Evolutionary conservation across 1,140 invertebrate genomes (phyloP).

Genomic region (Wiebesia pumilae): DNA sequence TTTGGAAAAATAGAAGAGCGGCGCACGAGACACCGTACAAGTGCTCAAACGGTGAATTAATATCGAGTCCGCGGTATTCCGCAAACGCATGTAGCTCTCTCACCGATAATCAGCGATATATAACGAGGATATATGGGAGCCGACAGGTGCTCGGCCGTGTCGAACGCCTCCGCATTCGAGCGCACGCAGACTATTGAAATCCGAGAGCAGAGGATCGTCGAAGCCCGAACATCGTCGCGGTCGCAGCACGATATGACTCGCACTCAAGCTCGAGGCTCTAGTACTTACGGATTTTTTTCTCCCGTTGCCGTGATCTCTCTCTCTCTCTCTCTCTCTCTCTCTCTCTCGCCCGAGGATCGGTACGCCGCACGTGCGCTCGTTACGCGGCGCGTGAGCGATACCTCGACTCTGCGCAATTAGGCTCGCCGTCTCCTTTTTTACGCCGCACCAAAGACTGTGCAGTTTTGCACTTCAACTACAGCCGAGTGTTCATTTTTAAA

Average conservation of each 20-base stretch:
- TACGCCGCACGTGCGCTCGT: neutral
- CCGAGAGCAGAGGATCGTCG: neutral
- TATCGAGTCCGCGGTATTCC: neutral
- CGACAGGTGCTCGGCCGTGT: neutral
- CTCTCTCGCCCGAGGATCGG: neutral
- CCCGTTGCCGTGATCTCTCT: no score
- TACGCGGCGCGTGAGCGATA: neutral
- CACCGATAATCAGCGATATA: neutral
- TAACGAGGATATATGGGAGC: no score
- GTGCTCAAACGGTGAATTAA: neutral
- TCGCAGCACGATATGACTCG: neutral
- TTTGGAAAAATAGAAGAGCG: neutral
- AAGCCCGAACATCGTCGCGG: neutral
- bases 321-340: neutral
- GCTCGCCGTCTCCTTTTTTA: neutral
- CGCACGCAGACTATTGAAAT: neutral
- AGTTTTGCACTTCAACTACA: neutral
- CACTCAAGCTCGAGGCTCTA: neutral
- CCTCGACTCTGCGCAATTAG: neutral
- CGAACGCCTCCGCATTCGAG: no score
- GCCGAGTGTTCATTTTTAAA: no score
- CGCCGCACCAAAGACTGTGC: neutral
- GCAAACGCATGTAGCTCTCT: neutral
- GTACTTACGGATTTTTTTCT: no score
- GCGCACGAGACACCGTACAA: neutral